Conservation (phyloP, 2,113 vertebrate species). For the Upupa epops region DNA sequence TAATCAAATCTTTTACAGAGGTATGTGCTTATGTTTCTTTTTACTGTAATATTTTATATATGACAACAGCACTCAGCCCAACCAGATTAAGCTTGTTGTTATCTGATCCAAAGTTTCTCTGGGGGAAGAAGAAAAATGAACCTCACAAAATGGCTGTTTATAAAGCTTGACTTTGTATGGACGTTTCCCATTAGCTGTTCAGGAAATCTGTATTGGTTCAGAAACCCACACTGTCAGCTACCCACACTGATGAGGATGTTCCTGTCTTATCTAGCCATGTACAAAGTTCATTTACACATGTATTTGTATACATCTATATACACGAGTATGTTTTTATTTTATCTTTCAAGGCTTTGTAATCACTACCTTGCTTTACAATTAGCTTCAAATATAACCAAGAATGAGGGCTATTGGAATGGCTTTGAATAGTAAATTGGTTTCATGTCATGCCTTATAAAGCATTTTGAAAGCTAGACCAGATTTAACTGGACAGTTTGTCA, state of each 20-base stretch:
- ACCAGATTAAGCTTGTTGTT: background rate
- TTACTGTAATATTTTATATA: background rate
- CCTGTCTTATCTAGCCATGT: background rate
- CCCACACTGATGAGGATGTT: background rate
- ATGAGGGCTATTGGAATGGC: background rate
- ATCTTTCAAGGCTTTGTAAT: background rate
- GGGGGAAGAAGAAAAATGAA: background rate
- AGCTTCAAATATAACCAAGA: constrained; percentile 15
- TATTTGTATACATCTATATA: background rate
- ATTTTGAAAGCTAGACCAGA: constrained; percentile 35
- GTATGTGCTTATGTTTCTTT: background rate
- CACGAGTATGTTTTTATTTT: background rate
- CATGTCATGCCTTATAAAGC: background rate
- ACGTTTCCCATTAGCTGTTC: background rate
- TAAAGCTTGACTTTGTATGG: background rate
- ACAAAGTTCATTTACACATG: background rate
- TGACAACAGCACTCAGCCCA: background rate
- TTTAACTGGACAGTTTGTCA: constrained; percentile 27
- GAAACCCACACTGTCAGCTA: background rate
- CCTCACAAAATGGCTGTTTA: background rate
- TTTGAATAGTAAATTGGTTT: constrained; percentile 28
- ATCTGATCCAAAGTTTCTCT: background rate
- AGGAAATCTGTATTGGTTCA: background rate
- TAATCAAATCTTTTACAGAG: background rate
- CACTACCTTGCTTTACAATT: background rate